Base-by-base conservation (phyloP, 2,113 vertebrate species). In the Tiliqua scincoides region DNA sequence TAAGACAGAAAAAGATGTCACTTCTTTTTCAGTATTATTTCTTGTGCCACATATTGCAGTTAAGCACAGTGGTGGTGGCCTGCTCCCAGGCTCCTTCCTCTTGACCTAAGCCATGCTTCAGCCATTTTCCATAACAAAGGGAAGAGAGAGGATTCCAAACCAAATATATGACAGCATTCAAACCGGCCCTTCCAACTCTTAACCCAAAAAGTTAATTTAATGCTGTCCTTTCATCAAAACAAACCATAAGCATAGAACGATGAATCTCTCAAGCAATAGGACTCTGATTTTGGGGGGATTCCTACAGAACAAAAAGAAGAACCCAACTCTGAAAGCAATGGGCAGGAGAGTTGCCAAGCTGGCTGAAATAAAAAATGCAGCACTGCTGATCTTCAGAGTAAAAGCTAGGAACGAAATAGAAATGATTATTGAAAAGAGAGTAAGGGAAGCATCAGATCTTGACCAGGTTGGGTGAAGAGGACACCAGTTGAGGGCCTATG, bases 11-110 rank as follows among this genome's bases (percentile, higher is more conserved):
- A 68, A 18, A 21, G 40, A 48, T 2, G 17, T 27, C 37, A 17
- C 52, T 68, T 43, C 10, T n/a, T 21, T 43, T 18, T 7, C 65
- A 37, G 32, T 85, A 15, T 61, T 78, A 12, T 10, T 86, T 43
- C 52, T 79, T 43, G 62, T 68, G 9, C 57, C 27, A 3, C 1
- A 37, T 2, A 20, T 3, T 21, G 37, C 48, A 0, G 0, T 18
- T 70, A 23, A 54, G 30, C 40, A 14, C 54, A 79, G 71, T 71
- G 81, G 74, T 2, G 3, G 79, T 71, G 21, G 0, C 1, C 8
- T 0, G 0, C 30, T 75, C 71, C 68, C 63, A 82, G 32, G 37
- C 79, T 8, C 61, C 87, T 91, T 77, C 23, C 57, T 35, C 6
- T 67, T 85, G 25, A 79, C 61, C 71, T 54, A 12, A 10, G 12